phyloP scores from a whole-genome alignment of 2,888 invertebrate genomes.

The Terebella lapidaria region DNA sequence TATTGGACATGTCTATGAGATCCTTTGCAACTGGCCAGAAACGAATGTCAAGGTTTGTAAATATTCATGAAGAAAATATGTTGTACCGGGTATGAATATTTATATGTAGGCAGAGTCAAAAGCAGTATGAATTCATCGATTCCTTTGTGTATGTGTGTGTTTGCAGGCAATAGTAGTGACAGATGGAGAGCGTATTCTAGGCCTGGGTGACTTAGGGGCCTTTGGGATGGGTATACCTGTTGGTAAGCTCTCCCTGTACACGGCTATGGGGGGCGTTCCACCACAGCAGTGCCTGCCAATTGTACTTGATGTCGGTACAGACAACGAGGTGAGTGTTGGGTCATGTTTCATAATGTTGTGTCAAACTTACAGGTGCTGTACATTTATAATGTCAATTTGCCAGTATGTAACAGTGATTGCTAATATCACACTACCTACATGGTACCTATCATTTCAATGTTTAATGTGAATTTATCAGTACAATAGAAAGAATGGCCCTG shows the following conservation, averaged over 20 bases:
- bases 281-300: constrained; percentile 83
- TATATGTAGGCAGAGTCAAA: not conserved
- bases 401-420: no score
- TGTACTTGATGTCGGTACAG: constrained; percentile 89
- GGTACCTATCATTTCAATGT: no score
- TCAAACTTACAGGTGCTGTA: no score
- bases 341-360: no score
- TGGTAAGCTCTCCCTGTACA: constrained; percentile 93
- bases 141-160: not conserved
- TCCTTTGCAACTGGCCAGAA: constrained; percentile 85
- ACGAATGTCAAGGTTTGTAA: constrained; percentile 50
- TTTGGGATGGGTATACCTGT: constrained; percentile 99
- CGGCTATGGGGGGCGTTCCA: constrained; percentile 92
- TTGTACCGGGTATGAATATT: no score
- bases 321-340: constrained; percentile 70
- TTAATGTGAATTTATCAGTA: no score
- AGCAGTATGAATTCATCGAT: no score
- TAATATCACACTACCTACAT: no score
- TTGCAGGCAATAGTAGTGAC: constrained; percentile 72
- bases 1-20: constrained; percentile 87
- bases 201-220: constrained; percentile 93
- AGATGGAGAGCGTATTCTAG: constrained; percentile 96
- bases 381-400: no score
- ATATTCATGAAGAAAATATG: not conserved
- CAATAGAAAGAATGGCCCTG: no score